Evolutionary conservation across 2,888 invertebrate species (phyloP), one percentile per base, ranked within the genome.

Genomic region (Chrysodeixis includens): DNA sequence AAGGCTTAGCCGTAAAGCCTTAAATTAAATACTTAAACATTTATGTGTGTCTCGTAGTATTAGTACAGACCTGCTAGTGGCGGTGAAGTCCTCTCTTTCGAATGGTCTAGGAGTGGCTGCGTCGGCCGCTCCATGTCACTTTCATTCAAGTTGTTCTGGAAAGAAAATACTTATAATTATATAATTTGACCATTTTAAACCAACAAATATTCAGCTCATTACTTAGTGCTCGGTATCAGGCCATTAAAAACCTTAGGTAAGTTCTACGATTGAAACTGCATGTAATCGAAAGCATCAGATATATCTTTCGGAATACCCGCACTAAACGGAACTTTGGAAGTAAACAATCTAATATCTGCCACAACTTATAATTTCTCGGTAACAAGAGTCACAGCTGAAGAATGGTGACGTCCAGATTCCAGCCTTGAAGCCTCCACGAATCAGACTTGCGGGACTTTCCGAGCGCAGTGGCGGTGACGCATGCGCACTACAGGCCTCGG

Each of bases 21-120:
- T n/a, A n/a, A n/a, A n/a, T n/a, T n/a, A n/a, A n/a, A n/a, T n/a
- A n/a, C n/a, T n/a, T n/a, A n/a, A n/a, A n/a, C n/a, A n/a, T n/a
- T n/a, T n/a, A n/a, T n/a, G n/a, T n/a, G n/a, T n/a, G n/a, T n/a
- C n/a, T n/a, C n/a, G n/a, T n/a, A n/a, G n/a, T n/a, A 12, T 35
- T 2, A n/a, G 40, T 22, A 71, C 74, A 66, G 49, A 67, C 95
- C 96, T 49, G 95, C 95, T 40, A 95, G 76, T 0, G 96, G 96
- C 0, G 95, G 95, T 53, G 88, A 87, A 56, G 90, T 95, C 63
- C 88, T 88, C 0, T 82, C 88, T 58, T 88, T 88, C 44, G 94
- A 93, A 0, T 93, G 93, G 71, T 96, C 96, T 57, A 95, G 78
- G 0, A 95, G 89, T 0, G 95, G 92, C 69, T 93, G 88, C 5